Evolutionary conservation across 2,797 vertebrate genomes (phyloP), one percentile per base, ranked within the genome.

Genomic region (Tenualosa ilisha): DNA sequence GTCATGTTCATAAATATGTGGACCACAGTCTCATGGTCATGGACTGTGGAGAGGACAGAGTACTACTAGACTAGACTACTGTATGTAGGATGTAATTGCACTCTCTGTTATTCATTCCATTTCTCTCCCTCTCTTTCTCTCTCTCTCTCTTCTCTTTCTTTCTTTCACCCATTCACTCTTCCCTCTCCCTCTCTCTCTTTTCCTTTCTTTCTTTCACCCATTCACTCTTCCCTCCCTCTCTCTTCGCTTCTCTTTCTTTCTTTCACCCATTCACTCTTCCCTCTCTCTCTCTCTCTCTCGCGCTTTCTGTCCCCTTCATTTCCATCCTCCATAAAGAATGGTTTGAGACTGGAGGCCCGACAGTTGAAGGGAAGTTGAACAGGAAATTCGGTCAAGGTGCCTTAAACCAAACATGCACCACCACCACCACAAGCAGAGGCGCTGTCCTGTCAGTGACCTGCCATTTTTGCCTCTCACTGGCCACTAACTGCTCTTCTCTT

Each of bases 351-450:
- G 68, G 15, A 75, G 68, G 68, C 13, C 37, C 15, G 5, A 17
- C 31, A 75, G 15, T 75, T 75, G 68, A 75, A 40, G 68, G 31
- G 68, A 75, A 40, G 68, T 75, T 75, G 13, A 75, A 75, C 68
- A 40, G 68, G 68, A 75, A 75, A 75, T 75, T 75, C 5, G 37
- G 68, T 75, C 68, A 75, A 75, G 68, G 68, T 75, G 68, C 31
- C 31, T 75, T 15, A 43, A 75, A 75, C 37, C 68, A 43, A 20
- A 20, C 43, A 20, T 56, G 17, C 54, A 56, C 17, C 20, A 22
- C 54, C 12, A 75, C 6, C 31, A 65, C n/a, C 8, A 20, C 20
- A 20, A 75, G 31, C 15, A 75, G 13, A 68, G 12, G 0, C 37
- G 15, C 68, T 75, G 68, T 43, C 17, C 68, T 3, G 7, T 15